phyloP scores from a whole-genome alignment of 2,797 vertebrate species.

The Calcarius lapponicus region DNA sequence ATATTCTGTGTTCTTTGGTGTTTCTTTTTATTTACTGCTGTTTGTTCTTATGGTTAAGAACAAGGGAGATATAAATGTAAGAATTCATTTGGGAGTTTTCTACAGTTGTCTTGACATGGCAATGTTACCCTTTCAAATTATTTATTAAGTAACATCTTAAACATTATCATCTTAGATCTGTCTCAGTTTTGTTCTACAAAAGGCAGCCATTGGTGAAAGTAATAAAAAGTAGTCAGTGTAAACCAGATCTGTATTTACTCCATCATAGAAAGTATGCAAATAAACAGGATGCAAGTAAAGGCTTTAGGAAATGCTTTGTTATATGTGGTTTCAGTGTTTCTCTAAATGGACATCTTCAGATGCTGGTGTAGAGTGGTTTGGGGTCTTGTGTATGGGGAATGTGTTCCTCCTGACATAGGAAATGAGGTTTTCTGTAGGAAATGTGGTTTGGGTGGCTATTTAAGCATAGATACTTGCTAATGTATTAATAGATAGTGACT shows the following conservation, averaged over 20 bases:
- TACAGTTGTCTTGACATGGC: slow-evolving; percentile 3
- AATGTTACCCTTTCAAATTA: not conserved
- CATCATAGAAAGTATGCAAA: not conserved
- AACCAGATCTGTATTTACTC: not conserved
- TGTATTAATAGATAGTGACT: not conserved
- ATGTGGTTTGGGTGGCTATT: not conserved
- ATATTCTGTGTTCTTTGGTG: slow-evolving; percentile 35
- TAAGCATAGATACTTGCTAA: not conserved
- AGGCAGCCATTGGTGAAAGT: not conserved
- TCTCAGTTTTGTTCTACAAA: not conserved
- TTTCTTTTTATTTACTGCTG: slow-evolving; percentile 41
- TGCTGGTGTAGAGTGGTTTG: not conserved
- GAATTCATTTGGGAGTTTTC: slow-evolving; percentile 1
- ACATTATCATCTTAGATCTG: not conserved
- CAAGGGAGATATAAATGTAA: slow-evolving; percentile 1
- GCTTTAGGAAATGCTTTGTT: not conserved
- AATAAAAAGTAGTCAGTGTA: not conserved
- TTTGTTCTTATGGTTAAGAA: slow-evolving; percentile 22
- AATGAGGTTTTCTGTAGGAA: not conserved
- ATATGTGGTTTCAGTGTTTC: not conserved
- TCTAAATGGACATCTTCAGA: not conserved
- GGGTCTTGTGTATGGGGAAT: not conserved
- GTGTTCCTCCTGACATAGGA: not conserved
- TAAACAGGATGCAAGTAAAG: slow-evolving; percentile 7
- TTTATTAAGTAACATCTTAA: slow-evolving; percentile 6